Conservation (phyloP, 92 coral and sea anemone species). For the Heteractis magnifica region DNA sequence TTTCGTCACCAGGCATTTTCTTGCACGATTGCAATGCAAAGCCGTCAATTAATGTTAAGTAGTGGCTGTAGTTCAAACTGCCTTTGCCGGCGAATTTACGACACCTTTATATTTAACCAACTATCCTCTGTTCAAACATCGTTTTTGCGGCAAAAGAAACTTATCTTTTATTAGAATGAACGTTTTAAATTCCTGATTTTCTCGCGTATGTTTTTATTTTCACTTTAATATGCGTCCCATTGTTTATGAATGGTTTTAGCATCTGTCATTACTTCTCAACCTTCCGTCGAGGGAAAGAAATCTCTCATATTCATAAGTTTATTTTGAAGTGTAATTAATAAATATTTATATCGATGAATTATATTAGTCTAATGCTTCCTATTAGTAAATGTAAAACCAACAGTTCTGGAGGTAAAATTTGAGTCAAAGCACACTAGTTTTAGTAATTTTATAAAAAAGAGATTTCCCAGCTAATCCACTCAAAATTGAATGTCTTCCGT, state of each 20-base stretch:
- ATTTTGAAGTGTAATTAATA: background rate
- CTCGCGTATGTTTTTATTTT: background rate
- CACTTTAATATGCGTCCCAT: background rate
- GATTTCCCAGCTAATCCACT: too few relatives aligned
- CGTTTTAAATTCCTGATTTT: background rate
- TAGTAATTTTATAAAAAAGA: too few relatives aligned
- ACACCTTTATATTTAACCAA: background rate
- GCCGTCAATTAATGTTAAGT: background rate
- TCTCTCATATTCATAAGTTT: background rate
- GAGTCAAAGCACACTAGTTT: too few relatives aligned
- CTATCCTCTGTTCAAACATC: background rate
- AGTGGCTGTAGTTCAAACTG: background rate
- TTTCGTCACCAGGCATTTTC: background rate
- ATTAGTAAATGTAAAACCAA: too few relatives aligned
- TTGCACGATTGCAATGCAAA: background rate
- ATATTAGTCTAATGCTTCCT: too few relatives aligned
- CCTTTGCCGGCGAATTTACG: background rate
- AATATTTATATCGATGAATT: background rate
- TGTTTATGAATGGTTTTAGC: conserved; percentile 1
- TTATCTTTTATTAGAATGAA: background rate
- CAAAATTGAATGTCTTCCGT: too few relatives aligned
- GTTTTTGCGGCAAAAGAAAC: background rate
- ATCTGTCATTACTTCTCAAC: background rate
- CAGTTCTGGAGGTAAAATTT: too few relatives aligned
- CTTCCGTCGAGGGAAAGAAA: background rate